Conservation (phyloP, 1,140 invertebrate species). For the Chlorops oryzae region DNA sequence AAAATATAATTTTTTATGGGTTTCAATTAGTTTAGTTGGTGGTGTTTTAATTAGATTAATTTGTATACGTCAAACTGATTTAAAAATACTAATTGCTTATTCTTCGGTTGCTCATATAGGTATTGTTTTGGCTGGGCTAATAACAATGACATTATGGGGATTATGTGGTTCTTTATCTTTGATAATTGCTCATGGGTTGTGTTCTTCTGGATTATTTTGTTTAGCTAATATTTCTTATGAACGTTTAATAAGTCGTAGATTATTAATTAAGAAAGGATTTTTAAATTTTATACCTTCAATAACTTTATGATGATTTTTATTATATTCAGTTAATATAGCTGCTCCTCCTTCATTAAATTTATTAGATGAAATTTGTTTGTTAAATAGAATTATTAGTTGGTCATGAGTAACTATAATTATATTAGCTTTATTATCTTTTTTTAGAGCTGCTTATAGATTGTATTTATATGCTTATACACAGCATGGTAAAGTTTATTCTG, state of each 20-base stretch:
- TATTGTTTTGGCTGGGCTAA: too few species aligned
- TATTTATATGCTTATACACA: constrained; percentile 54
- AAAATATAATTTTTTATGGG: too few species aligned
- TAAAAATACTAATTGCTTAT: too few species aligned
- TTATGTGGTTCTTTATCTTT: constrained; percentile 51
- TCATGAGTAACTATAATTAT: constrained; percentile 48
- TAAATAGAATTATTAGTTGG: constrained; percentile 53
- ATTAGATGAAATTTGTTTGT: constrained; percentile 55
- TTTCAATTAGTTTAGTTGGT: too few species aligned
- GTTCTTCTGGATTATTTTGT: constrained; percentile 64
- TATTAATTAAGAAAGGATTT: constrained; percentile 48
- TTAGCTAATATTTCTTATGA: constrained; percentile 61
- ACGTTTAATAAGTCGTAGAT: constrained; percentile 43
- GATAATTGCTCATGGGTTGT: constrained; percentile 61
- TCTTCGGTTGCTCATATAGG: too few species aligned
- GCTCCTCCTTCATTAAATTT: constrained; percentile 48
- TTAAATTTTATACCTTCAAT: constrained; percentile 49
- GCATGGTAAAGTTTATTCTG: constrained; percentile 51
- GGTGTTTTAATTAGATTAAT: too few species aligned
- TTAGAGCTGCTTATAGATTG: too few species aligned
- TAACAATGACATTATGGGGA: constrained; percentile 50
- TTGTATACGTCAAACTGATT: too few species aligned
- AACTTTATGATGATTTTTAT: too few species aligned
- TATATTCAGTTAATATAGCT: constrained; percentile 50
- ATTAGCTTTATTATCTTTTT: constrained; percentile 50